These are phyloP conservation scores for Pantherophis alleghaniensis DNA, from an alignment of 2,797 vertebrate genomes.

Conservation along the genomic window DNA sequence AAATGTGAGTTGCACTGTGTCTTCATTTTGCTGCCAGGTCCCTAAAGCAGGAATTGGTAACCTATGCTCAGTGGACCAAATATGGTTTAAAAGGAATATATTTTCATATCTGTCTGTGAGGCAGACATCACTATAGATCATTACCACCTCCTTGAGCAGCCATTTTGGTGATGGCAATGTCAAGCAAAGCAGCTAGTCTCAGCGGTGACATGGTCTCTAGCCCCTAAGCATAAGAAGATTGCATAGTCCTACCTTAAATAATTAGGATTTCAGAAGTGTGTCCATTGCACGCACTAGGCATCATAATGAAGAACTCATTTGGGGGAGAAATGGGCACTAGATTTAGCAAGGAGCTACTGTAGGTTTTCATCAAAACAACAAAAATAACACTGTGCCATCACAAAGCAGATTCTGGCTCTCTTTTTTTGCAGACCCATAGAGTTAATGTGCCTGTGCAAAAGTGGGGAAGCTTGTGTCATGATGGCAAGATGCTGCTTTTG, in stretches of 20 bases:
- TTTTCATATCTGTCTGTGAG: background rate
- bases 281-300: background rate
- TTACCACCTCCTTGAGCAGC: background rate
- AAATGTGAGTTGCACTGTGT: constrained; percentile 80
- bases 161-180: background rate
- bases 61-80: background rate
- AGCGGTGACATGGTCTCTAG: background rate
- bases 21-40: background rate
- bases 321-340: background rate
- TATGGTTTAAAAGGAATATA: background rate
- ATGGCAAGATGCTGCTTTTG: background rate
- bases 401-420: background rate
- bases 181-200: background rate
- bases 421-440: background rate
- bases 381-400: background rate
- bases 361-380: background rate
- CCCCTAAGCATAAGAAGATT: background rate
- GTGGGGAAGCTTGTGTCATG: background rate
- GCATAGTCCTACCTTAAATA: background rate
- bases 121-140: background rate
- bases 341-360: background rate
- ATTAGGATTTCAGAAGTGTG: background rate
- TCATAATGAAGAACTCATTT: background rate
- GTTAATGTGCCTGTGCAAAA: background rate
- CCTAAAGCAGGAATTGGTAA: background rate